phyloP scores from a whole-genome alignment of 2,113 vertebrate species.

The Mormyrus iriodes region DNA sequence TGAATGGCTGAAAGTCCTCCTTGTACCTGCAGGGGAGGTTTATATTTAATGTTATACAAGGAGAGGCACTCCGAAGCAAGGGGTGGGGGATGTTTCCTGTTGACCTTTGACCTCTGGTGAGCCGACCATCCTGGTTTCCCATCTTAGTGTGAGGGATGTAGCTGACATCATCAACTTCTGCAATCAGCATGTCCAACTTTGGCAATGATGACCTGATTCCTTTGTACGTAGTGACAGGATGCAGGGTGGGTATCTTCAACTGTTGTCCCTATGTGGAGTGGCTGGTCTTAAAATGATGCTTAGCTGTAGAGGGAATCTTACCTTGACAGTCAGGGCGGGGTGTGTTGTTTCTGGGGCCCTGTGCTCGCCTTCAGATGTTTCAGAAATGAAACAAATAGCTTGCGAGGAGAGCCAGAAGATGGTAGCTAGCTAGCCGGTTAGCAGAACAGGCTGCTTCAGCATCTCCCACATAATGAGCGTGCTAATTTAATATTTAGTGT shows the following conservation, averaged over 20 bases:
- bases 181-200: not conserved
- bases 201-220: not conserved
- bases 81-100: not conserved
- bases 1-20: not conserved
- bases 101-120: not conserved
- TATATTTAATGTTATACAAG: not conserved
- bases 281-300: not conserved
- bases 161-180: not conserved
- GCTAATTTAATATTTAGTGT: not conserved
- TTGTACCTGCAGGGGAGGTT: not conserved
- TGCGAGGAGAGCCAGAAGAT: not conserved
- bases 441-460: not conserved
- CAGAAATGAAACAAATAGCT: not conserved
- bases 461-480: not conserved
- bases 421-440: not conserved
- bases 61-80: not conserved
- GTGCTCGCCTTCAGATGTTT: not conserved
- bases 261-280: no score
- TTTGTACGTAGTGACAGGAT: not conserved
- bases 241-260: not conserved
- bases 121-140: not conserved
- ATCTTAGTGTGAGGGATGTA: not conserved
- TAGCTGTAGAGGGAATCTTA: not conserved
- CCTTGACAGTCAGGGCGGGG: not conserved
- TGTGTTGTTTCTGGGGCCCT: not conserved